Percentiles rank a stretch among this genome's conserved stretches.
These are phyloP conservation scores for Myrmophylax atrothorax DNA, from an alignment of 2,113 vertebrate species.

Conservation along the genomic window DNA sequence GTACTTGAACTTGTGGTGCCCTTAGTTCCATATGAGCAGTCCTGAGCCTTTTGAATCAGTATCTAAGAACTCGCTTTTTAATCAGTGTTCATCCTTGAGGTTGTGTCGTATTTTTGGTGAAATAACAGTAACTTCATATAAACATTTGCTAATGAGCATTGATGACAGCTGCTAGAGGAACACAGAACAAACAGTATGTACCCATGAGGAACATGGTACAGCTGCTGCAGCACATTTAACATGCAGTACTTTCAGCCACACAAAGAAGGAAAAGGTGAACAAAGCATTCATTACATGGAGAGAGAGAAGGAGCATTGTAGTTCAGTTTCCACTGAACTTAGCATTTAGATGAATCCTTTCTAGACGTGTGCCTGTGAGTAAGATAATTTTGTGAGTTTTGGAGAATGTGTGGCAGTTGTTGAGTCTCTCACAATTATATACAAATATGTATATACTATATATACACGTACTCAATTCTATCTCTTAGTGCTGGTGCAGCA, in stretches of 20 bases:
- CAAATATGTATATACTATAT: too few relatives aligned
- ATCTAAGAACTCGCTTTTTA: neutral
- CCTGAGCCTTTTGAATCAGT: neutral
- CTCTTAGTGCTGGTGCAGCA: neutral
- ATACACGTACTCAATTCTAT: neutral
- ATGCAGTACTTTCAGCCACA: neutral
- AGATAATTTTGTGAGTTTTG: neutral
- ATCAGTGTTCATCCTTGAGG: neutral
- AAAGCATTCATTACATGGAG: neutral
- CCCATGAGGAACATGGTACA: accelerated
- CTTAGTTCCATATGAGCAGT: conserved; percentile 40
- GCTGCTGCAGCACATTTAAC: neutral
- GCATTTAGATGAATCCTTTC: neutral
- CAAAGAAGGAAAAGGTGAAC: neutral
- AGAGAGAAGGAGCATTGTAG: neutral
- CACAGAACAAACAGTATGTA: neutral
- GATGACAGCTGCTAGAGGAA: neutral
- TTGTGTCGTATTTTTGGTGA: neutral
- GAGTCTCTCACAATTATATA: neutral
- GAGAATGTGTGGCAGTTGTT: neutral
- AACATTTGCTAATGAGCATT: neutral
- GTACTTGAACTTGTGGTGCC: conserved; percentile 12
- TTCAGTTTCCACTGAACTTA: neutral
- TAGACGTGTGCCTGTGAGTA: neutral
- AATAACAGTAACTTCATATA: neutral